A percentile compares a stretch with the other conserved stretches of the same genome.
Conservation (phyloP, 2,113 vertebrate genomes). For the Amazona guildingii region DNA sequence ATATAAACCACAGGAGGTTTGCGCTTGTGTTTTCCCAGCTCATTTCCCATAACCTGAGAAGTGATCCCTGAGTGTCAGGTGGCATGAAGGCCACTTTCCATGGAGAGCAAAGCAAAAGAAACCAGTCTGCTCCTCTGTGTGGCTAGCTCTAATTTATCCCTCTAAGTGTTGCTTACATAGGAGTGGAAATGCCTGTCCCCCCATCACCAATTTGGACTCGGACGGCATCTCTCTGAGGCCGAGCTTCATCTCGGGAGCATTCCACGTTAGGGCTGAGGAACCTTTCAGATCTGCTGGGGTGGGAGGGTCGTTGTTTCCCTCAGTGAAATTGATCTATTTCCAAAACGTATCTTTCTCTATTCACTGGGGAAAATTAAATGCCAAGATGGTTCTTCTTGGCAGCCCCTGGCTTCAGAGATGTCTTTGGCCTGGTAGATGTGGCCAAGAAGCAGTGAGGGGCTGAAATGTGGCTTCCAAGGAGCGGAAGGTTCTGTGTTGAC, state of each 20-base stretch:
- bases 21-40: conserved; percentile 60
- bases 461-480: neutral
- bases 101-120: conserved; percentile 27
- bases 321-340: neutral
- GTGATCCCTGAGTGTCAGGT: conserved; percentile 58
- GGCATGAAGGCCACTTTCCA: conserved; percentile 33
- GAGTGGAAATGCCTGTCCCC: neutral
- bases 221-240: neutral
- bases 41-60: conserved; percentile 62
- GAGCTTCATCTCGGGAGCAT: neutral
- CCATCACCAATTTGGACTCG: neutral
- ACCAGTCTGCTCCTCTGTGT: neutral
- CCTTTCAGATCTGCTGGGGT: neutral
- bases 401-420: neutral
- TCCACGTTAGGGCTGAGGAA: neutral
- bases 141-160: neutral
- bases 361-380: neutral
- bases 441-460: neutral
- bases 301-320: neutral
- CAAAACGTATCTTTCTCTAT: neutral
- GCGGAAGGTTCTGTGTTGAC: neutral
- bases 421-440: neutral
- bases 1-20: conserved; percentile 62
- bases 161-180: conserved; percentile 26
- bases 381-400: neutral